Evolutionary conservation across 2,797 vertebrate species (phyloP), one percentile per base, ranked within the genome.

Genomic region (Crocidura indochinensis): DNA sequence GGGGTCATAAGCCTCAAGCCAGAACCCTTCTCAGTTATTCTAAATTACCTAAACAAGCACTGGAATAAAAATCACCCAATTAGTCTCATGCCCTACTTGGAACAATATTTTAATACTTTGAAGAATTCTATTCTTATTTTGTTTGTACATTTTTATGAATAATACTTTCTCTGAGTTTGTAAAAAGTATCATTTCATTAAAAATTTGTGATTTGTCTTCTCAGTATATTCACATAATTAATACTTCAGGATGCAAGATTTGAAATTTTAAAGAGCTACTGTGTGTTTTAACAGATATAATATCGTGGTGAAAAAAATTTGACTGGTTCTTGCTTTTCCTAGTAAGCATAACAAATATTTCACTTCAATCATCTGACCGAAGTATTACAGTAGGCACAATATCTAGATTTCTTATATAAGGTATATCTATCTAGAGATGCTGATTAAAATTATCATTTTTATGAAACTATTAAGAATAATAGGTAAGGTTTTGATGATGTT

Each of bases 21-120:
- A 74, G 92, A 87, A 87, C 77, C 68, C 74, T 90, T 90, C 93
- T 91, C 68, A 94, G 92, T 78, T 69, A 86, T 31, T 83, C 75
- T 49, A 86, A 87, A 90, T 92, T 53, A 92, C 82, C 84, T 69
- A 90, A 76, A 47, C 49, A 81, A 81, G 78, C 67, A 19, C 47
- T 56, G 26, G 84, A 84, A 87, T 76, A 26, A 79, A 88, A 88
- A 82, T 74, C 69, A 76, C 81, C 88, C 94, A 84, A 38, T 88
- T 86, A 90, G 53, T 67, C 74, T 53, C 15, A 12, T 62, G 76
- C 20, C 74, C 20, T 26, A 76, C 46, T 76, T 85, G 56, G 81
- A 89, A 80, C 10, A 49, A 56, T 38, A 38, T 5, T 72, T 49
- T 8, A 38, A 12, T 24, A 62, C 53, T 83, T 81, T 64, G 71